Conservation (phyloP, 2,888 invertebrate genomes). For the Syritta pipiens region DNA sequence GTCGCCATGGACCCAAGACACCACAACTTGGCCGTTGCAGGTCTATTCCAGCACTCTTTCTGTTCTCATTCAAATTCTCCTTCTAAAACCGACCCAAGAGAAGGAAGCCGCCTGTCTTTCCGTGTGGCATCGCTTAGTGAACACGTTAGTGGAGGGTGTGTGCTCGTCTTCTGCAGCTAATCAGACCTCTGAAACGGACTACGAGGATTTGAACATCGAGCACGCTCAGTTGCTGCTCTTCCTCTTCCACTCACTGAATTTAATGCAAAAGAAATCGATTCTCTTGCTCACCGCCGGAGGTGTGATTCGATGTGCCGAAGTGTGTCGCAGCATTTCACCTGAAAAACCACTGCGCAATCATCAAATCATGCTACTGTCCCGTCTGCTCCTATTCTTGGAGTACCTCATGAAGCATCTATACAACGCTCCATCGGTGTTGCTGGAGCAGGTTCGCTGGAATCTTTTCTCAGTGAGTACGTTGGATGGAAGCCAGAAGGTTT, state of each 20-base stretch:
- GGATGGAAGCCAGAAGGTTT: slow-evolving; percentile 81
- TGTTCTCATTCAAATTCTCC: slow-evolving; percentile 91
- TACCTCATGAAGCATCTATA: slow-evolving; percentile 97
- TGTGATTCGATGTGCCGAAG: slow-evolving; percentile 84
- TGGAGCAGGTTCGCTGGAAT: slow-evolving; percentile 94
- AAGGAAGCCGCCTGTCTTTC: slow-evolving; percentile 93
- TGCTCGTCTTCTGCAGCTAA: slow-evolving; percentile 73
- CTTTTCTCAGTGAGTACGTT: slow-evolving; percentile 84
- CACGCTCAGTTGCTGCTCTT: slow-evolving; percentile 96
- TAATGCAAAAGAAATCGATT: slow-evolving; percentile 98
- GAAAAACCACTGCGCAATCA: slow-evolving; percentile 79
- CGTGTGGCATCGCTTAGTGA: slow-evolving; percentile 94
- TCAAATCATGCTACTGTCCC: slow-evolving; percentile 90
- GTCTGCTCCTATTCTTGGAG: slow-evolving; percentile 92
- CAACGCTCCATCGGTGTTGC: slow-evolving; percentile 91
- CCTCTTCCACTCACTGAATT: slow-evolving; percentile 94
- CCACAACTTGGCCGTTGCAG: slow-evolving; percentile 87
- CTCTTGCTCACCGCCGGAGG: slow-evolving; percentile 90
- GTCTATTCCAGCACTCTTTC: slow-evolving; percentile 88
- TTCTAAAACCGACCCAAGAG: slow-evolving; percentile 89
- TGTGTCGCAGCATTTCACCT: slow-evolving; percentile 80
- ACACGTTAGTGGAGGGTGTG: slow-evolving; percentile 93
- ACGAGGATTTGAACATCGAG: slow-evolving; percentile 94
- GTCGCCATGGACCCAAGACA: slow-evolving; percentile 85
- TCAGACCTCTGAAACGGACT: slow-evolving; percentile 75